These are phyloP conservation scores for Periophthalmus modestus DNA, from an alignment of 2,113 vertebrate genomes.

Conservation along the genomic window DNA sequence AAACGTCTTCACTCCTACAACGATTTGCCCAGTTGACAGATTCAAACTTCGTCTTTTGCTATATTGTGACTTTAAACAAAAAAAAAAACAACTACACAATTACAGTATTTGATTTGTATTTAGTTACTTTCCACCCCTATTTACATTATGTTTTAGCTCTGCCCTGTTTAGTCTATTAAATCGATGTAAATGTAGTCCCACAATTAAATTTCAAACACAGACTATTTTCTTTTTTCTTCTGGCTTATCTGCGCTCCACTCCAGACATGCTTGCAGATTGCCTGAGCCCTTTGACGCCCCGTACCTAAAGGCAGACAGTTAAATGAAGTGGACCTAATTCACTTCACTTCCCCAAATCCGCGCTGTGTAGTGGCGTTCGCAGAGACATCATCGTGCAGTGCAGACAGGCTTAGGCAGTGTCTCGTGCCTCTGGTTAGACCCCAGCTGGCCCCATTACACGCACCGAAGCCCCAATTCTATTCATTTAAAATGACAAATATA, in stretches of 20 bases:
- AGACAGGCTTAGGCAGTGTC: not conserved
- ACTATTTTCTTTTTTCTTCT: not conserved
- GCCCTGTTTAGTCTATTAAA: too few relatives aligned
- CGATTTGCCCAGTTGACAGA: too few relatives aligned
- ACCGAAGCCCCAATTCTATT: slow-evolving; percentile 4
- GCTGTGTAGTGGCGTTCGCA: not conserved
- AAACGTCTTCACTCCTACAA: too few relatives aligned
- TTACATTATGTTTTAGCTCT: too few relatives aligned
- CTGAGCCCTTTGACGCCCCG: not conserved
- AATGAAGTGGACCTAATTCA: slow-evolving; percentile 5
- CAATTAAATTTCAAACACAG: too few relatives aligned
- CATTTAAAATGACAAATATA: slow-evolving; percentile 25
- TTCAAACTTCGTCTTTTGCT: too few relatives aligned
- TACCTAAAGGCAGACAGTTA: not conserved
- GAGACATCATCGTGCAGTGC: not conserved
- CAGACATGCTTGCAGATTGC: not conserved
- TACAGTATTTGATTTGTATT: too few relatives aligned
- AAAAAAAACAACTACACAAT: too few relatives aligned
- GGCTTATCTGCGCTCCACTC: not conserved
- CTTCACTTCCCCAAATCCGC: not conserved
- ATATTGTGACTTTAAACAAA: too few relatives aligned
- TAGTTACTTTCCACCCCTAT: too few relatives aligned
- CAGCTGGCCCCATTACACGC: slow-evolving; percentile 31
- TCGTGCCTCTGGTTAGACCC: slow-evolving; percentile 1
- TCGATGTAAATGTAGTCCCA: too few relatives aligned